Evolutionary conservation across 2,797 vertebrate species (phyloP), one percentile per base, ranked within the genome.

Genomic region (Argya squamiceps): DNA sequence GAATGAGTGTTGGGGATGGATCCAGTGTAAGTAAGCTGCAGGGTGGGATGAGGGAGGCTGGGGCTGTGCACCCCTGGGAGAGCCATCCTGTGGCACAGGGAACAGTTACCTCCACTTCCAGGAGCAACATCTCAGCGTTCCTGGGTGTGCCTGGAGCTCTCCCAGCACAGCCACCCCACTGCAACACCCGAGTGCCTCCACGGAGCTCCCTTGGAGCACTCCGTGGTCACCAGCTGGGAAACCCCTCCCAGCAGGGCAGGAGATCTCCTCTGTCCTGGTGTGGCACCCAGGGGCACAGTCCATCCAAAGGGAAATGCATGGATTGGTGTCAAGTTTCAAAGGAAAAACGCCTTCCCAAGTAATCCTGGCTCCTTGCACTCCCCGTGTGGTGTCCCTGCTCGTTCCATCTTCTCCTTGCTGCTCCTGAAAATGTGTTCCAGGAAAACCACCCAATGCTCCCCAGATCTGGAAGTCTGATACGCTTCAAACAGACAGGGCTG

Each of bases 401-500:
- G 4, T 63, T 60, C 74, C 92, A 10, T 68, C 71, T 64, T 58
- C 77, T 69, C 63, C 89, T 76, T 82, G 91, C 84, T 69, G 53
- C 77, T 62, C 70, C 29, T 39, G 14, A n/a, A 69, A 86, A 67
- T 41, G 80, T 63, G 23, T 68, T 92, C 77, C 67, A 69, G 79
- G 88, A 59, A 58, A 94, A 74, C 34, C 14, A 69, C 85, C 70
- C 69, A 67, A 26, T 2, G 8, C 46, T 78, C 75, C 78, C 53
- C 24, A 65, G 78, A 80, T 87, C 73, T 84, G 89, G 73, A 83
- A 73, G 78, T 89, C 88, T 62, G 92, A 68, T 69, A 75, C 22
- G 26, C 34, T 62, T 63, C 2, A 74, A 79, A 83, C 89, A 82
- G 26, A 64, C 16, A 18, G 83, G 1, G 1, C 22, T 44, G 80